Conservation (phyloP, 2,113 vertebrate species). For the Tichodroma muraria region DNA sequence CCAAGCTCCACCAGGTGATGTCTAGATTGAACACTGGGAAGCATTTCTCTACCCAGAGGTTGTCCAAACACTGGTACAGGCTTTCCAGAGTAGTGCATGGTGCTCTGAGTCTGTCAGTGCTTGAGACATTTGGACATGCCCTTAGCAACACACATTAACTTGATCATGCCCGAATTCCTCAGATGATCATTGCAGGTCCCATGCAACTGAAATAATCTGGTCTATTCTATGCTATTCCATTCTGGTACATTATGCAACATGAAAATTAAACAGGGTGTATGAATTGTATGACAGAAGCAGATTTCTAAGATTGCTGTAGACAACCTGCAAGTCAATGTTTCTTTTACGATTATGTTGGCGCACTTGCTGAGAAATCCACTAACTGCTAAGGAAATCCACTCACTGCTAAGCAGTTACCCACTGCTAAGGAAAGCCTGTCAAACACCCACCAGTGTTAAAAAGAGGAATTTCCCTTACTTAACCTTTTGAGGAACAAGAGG, state of each 20-base stretch:
- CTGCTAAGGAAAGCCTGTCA: not conserved
- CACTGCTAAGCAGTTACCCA: too few species aligned
- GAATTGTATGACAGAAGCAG: not conserved
- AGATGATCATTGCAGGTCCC: not conserved
- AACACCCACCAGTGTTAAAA: not conserved
- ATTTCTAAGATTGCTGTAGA: not conserved
- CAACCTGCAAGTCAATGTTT: not conserved
- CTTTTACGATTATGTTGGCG: not conserved
- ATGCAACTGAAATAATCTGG: not conserved
- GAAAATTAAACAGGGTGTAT: not conserved
- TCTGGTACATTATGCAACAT: not conserved
- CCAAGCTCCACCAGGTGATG: not conserved
- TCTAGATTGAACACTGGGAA: not conserved
- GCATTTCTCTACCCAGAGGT: not conserved
- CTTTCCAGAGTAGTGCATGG: not conserved
- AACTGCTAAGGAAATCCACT: not conserved
- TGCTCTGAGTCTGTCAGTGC: not conserved
- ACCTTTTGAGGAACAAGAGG: conserved; percentile 41
- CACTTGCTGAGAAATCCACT: not conserved
- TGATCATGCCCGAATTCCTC: not conserved
- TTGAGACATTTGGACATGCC: not conserved
- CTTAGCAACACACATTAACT: not conserved
- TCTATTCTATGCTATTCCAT: not conserved
- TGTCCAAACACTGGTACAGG: not conserved
- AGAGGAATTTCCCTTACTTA: conserved; percentile 38